Evolutionary conservation across 2,888 invertebrate species (phyloP), one percentile per base, ranked within the genome.

Genomic region (Tolmerus cingulatus): DNA sequence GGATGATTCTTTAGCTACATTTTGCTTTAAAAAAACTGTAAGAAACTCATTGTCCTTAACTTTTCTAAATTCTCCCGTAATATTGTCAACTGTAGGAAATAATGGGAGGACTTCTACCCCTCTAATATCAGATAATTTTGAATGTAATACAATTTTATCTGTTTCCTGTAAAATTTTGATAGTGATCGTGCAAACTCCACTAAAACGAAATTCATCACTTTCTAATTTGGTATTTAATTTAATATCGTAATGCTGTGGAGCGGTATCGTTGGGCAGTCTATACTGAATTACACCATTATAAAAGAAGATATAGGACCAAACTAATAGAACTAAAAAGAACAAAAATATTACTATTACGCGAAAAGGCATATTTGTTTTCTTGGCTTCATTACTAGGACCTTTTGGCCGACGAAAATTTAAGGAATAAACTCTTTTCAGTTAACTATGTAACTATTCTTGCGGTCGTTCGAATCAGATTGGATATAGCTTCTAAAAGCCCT

Each of bases 211-310:
- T 40, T 91, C 92, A 0, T 90, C 90, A 3, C 92, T 91, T 30
- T 91, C 90, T 0, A 95, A 93, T 81, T 94, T 90, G 0, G 95
- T 92, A 79, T 90, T 92, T 0, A 95, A 91, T 16, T 90, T 90
- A 16, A 95, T 92, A 27, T 92, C 92, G 90, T 95, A 95, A 89
- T 93, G 93, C 1, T n/a, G 2, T 1, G 51, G 51, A 8, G 7
- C 16, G 51, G 51, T 51, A n/a, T 51, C 7, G n/a, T 51, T 51
- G n/a, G 51, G n/a, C 51, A 51, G 51, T n/a, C 51, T 51, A 1
- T 51, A 51, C 7, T 51, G n/a, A 51, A 7, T 7, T 51, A 3
- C n/a, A 51, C 3, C 19, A 16, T 51, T n/a, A 51, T 2, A 51
- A 51, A 2, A n/a, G n/a, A 19, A 51, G 5, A n/a, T 12, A 51